Conservation (phyloP, 1,140 invertebrate genomes). For the Solenopsis invicta region DNA sequence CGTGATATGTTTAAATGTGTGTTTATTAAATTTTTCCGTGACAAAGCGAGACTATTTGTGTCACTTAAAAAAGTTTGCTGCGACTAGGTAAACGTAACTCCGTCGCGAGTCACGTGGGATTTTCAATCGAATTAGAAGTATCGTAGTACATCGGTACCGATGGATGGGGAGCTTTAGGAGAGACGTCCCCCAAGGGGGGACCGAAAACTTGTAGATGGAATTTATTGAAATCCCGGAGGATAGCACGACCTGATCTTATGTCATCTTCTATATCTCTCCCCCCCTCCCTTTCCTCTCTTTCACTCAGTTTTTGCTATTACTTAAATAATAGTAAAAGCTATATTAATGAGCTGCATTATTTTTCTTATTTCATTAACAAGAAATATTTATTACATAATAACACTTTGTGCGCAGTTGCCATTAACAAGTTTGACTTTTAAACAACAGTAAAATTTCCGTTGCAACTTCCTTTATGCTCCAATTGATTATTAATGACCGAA, state of each 20-base stretch:
- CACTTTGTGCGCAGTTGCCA: neutral
- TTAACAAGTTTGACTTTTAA: neutral
- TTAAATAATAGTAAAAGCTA: neutral
- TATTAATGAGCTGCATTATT: neutral
- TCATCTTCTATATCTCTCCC: neutral
- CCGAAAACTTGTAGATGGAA: constrained; percentile 56
- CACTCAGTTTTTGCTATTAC: neutral
- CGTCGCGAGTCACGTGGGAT: constrained; percentile 32
- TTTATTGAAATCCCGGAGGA: constrained; percentile 28
- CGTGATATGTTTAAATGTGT: too few species aligned
- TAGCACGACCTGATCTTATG: constrained; percentile 20
- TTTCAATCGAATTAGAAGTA: constrained; percentile 74
- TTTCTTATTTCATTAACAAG: neutral
- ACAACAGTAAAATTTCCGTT: neutral
- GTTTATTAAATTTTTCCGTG: constrained; percentile 14
- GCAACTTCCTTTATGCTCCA: neutral
- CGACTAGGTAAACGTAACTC: constrained; percentile 25
- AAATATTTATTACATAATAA: constrained; percentile 20
- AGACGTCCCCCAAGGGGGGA: constrained; percentile 57
- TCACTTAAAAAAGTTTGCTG: constrained; percentile 35
- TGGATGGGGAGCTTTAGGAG: constrained; percentile 54
- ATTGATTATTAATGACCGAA: constrained; percentile 14
- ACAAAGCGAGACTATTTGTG: neutral
- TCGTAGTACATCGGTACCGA: constrained; percentile 61
- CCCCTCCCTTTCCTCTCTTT: neutral